Evolutionary conservation across 2,797 vertebrate genomes (phyloP).

Genomic region (Erethizon dorsatum): DNA sequence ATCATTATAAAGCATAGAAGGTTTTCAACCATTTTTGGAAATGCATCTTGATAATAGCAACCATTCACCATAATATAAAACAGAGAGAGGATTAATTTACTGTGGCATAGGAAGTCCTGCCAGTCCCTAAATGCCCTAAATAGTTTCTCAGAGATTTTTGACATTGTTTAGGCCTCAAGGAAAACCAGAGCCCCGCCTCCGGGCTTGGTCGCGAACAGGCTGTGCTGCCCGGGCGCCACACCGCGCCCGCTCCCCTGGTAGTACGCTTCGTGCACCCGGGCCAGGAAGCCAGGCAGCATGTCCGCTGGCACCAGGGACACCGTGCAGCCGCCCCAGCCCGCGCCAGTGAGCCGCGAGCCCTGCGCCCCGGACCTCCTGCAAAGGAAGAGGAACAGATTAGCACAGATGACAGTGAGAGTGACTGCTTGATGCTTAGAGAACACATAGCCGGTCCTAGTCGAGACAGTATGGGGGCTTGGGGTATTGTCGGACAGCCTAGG

Average conservation of each 20-base stretch:
- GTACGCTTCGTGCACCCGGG: constrained; percentile 92
- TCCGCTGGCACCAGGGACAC: constrained; percentile 96
- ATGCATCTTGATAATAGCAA: constrained; percentile 86
- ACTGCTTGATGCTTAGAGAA: constrained; percentile 27
- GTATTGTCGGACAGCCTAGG: background rate
- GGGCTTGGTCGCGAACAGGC: constrained; percentile 96
- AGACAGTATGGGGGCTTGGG: background rate
- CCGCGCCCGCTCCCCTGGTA: constrained; percentile 89
- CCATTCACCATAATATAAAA: constrained; percentile 84
- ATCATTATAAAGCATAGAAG: constrained; percentile 79
- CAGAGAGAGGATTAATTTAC: constrained; percentile 85
- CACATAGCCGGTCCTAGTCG: background rate
- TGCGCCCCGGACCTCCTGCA: constrained; percentile 95
- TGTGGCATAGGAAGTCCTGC: constrained; percentile 85
- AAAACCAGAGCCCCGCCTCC: constrained; percentile 95
- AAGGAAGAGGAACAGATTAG: constrained; percentile 74
- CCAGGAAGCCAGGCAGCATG: constrained; percentile 93
- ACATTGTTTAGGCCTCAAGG: constrained; percentile 90
- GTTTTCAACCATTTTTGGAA: constrained; percentile 84
- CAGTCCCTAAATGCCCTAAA: constrained; percentile 85
- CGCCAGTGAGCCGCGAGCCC: constrained; percentile 97
- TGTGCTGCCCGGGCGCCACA: constrained; percentile 90
- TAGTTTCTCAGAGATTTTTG: constrained; percentile 85
- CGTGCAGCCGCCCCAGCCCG: constrained; percentile 98
- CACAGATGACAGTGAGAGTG: constrained; percentile 56